Conservation (phyloP, 2,113 vertebrate genomes). For the Takifugu flavidus region DNA sequence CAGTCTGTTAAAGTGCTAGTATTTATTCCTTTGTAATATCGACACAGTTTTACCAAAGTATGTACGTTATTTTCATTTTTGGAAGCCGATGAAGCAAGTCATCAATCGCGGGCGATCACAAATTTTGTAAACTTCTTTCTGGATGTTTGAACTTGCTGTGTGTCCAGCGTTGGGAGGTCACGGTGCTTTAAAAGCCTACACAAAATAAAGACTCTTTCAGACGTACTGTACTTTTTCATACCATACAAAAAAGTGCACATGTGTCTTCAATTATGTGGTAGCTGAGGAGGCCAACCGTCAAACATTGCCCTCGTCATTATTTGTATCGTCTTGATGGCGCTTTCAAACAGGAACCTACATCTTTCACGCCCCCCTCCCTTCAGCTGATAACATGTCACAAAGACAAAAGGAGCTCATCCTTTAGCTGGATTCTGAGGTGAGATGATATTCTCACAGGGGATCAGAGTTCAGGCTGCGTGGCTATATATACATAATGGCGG, state of each 20-base stretch:
- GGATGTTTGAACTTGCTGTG: no score
- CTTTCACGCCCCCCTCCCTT: not conserved
- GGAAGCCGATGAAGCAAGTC: conserved; percentile 30
- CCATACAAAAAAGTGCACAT: not conserved
- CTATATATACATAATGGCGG: conserved; percentile 71
- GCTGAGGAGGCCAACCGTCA: conserved; percentile 12
- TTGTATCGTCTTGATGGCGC: conserved; percentile 13
- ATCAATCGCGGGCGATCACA: no score
- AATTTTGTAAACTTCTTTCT: no score
- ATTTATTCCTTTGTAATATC: conserved; percentile 17
- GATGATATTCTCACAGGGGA: conserved; percentile 51
- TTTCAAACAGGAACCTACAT: not conserved
- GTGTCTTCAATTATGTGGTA: not conserved
- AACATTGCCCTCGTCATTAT: conserved; percentile 7
- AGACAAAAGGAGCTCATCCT: conserved; percentile 43
- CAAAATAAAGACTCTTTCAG: not conserved
- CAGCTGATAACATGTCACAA: conserved; percentile 33
- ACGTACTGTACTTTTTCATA: not conserved
- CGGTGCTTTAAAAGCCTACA: not conserved
- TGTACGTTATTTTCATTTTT: conserved; percentile 24
- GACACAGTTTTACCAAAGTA: conserved; percentile 14
- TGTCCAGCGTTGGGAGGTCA: not conserved
- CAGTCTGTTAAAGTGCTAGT: conserved; percentile 28
- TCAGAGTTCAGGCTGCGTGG: conserved; percentile 56
- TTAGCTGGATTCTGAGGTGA: conserved; percentile 54